phyloP scores from a whole-genome alignment of 2,888 invertebrate species.

The Loripinus fragilis region DNA sequence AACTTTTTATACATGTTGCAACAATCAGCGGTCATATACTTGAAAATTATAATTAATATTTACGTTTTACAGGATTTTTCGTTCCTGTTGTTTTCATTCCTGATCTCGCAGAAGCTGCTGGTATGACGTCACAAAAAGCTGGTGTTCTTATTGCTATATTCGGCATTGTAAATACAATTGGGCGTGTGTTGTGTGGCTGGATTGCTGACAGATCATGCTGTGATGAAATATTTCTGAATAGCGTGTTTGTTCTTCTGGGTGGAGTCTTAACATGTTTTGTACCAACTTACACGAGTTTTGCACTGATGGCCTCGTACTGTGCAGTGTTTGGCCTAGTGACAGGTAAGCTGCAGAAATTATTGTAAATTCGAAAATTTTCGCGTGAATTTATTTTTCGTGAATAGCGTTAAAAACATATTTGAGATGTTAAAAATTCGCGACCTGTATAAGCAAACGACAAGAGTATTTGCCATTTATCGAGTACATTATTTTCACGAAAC shows the following conservation, averaged over 20 bases:
- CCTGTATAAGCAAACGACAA: no score
- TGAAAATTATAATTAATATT: neutral
- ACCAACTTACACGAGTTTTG: conserved; percentile 92
- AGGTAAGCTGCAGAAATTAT: no score
- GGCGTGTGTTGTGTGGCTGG: conserved; percentile 94
- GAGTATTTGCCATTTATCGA: no score
- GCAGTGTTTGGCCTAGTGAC: conserved; percentile 92
- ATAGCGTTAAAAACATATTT: no score
- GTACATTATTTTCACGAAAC: no score
- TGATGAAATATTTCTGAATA: conserved; percentile 94
- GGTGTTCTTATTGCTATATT: conserved; percentile 60
- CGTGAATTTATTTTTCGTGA: no score
- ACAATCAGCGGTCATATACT: no score
- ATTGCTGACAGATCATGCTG: conserved; percentile 89
- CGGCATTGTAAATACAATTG: conserved; percentile 94
- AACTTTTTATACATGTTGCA: no score
- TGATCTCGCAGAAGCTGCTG: conserved; percentile 62
- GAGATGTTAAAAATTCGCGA: no score
- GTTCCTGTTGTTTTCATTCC: conserved; percentile 93
- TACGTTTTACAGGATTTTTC: conserved; percentile 89
- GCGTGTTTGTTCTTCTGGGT: conserved; percentile 91
- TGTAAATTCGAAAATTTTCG: no score
- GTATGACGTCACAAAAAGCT: conserved; percentile 60
- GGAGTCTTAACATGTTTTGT: conserved; percentile 93
- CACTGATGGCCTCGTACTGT: conserved; percentile 90